Evolutionary conservation across 1,140 invertebrate genomes (phyloP), one percentile per base, ranked within the genome.

Genomic region (Orius laevigatus): DNA sequence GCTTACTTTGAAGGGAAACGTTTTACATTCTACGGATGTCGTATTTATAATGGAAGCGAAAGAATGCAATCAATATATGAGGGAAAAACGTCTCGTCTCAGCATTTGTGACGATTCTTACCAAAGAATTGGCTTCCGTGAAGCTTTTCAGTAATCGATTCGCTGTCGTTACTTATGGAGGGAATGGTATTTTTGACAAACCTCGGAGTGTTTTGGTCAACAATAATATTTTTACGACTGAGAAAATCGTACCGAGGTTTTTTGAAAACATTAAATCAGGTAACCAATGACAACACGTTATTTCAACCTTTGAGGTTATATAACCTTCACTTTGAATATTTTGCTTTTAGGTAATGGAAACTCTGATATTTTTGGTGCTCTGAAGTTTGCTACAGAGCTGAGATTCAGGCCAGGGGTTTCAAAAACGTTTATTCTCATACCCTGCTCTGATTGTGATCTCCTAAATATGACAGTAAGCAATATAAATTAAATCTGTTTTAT

Each of bases 21-120:
- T 78, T 3, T 76, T 77, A 0, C 67, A 64, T 33, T 80, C 82
- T 1, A 75, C 79, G 10, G 90, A 95, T 60, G 66, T 92, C 1
- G 82, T 93, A 20, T 86, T 94, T 59, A 76, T 93, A 38, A 71
- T 93, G 1, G 89, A 93, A 62, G 83, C 85, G 3, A 84, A 84
- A 56, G 62, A 66, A 2, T 93, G 88, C 59, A 91, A 91, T 64
- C 66, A 66, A 34, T 74, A 79, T 51, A 62, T 79, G 1, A 70
- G 67, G 25, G 64, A 65, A 19, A 69, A 70, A 48, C 75, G 74
- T 54, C 80, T 75, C 50, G 72, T 86, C 20, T 76, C 81, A 46
- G 63, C 69, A 1, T 64, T 89, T 3, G 58, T 84, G 0, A 66
- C 68, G 25, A 70, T 72, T 14, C 58, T 88, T 31, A 72, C 76